Conservation (phyloP, 2,113 vertebrate genomes). For the Oreochromis aureus region DNA sequence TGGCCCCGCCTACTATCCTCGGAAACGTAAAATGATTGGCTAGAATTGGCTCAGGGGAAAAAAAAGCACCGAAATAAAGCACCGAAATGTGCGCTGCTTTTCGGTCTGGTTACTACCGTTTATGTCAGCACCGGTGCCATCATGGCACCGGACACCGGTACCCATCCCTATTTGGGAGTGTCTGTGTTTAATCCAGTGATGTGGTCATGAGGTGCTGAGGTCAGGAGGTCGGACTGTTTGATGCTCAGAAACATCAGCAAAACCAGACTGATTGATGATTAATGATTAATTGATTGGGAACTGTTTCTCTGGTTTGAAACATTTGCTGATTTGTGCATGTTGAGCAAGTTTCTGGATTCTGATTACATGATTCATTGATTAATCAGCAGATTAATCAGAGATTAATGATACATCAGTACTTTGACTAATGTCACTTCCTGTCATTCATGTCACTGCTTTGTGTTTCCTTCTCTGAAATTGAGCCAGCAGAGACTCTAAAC, state of each 20-base stretch:
- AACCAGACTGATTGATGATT: not conserved
- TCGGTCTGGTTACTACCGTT: too few relatives aligned
- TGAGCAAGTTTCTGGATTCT: not conserved
- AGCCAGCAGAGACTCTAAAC: not conserved
- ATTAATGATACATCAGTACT: not conserved
- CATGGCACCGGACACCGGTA: too few relatives aligned
- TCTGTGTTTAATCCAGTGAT: not conserved
- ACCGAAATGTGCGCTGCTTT: too few relatives aligned
- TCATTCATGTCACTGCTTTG: not conserved
- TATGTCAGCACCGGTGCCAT: too few relatives aligned
- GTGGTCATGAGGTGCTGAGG: not conserved
- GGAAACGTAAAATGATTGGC: too few relatives aligned
- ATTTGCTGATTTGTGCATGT: not conserved
- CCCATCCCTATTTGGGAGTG: constrained; percentile 27
- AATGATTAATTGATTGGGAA: not conserved
- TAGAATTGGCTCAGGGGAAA: too few relatives aligned
- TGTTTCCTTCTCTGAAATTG: not conserved
- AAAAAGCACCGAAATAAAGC: too few relatives aligned
- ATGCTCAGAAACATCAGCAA: not conserved
- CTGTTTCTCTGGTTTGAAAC: not conserved
- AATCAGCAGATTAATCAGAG: not conserved
- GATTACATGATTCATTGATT: not conserved
- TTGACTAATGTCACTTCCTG: not conserved
- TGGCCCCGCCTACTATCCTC: too few relatives aligned
- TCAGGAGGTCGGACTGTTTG: not conserved